Conservation (phyloP, 2,113 vertebrate genomes). For the Vulpes ferrilata region DNA sequence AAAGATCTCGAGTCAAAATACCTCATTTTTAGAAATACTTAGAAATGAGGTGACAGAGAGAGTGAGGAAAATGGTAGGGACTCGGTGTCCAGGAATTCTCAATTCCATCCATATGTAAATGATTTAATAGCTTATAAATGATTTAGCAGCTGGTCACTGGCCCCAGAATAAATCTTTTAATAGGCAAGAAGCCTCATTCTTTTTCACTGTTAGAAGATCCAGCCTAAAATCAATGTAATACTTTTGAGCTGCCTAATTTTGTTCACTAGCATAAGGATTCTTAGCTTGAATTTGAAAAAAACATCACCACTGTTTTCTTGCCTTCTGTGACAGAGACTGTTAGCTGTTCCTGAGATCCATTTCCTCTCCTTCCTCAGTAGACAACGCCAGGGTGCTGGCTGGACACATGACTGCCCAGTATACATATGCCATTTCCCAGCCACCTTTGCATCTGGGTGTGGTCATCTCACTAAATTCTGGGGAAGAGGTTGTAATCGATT, state of each 20-base stretch:
- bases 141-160: constrained; percentile 62
- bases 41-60: constrained; percentile 51
- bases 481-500: neutral
- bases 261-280: neutral
- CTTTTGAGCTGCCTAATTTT: constrained; percentile 58
- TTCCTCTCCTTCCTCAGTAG: neutral
- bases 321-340: neutral
- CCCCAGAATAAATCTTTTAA: constrained; percentile 63
- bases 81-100: constrained; percentile 33
- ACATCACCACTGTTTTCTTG: neutral
- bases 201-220: constrained; percentile 51
- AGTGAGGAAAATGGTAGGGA: neutral
- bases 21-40: constrained; percentile 66
- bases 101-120: constrained; percentile 38
- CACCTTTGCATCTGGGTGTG: neutral
- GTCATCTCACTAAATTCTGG: neutral
- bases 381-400: neutral
- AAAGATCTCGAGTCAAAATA: constrained; percentile 51
- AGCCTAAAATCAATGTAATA: constrained; percentile 38
- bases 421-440: neutral
- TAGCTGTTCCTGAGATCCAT: neutral
- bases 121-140: constrained; percentile 59
- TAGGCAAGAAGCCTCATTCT: constrained; percentile 49
- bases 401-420: neutral
- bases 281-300: neutral